Percentiles rank a stretch among this genome's conserved stretches.
These are phyloP conservation scores for Nestor notabilis DNA, from an alignment of 2,113 vertebrate genomes.

Conservation along the genomic window DNA sequence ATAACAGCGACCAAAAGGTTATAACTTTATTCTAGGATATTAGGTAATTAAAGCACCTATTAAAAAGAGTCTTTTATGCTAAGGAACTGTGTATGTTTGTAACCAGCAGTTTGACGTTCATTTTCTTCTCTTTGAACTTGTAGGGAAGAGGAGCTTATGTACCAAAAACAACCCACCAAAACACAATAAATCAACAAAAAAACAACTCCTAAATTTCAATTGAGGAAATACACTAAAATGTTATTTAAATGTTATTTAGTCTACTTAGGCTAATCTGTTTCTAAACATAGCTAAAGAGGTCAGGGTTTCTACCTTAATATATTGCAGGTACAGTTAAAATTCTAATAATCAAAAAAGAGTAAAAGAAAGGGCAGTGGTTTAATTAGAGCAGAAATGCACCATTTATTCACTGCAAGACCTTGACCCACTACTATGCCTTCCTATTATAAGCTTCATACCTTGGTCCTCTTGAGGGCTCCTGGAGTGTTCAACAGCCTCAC, in stretches of 20 bases:
- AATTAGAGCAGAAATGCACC: conserved; percentile 18
- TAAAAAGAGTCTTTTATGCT: neutral
- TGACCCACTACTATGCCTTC: neutral
- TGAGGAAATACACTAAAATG: neutral
- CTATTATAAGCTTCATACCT: neutral
- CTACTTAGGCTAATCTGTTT: neutral
- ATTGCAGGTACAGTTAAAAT: neutral
- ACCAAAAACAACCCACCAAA: neutral
- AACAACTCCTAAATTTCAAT: neutral
- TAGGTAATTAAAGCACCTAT: conserved; percentile 1
- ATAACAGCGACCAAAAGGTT: neutral
- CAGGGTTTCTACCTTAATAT: neutral
- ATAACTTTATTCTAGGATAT: neutral
- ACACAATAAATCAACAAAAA: no score
- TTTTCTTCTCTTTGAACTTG: neutral
- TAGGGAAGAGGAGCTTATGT: neutral
- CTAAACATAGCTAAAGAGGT: neutral
- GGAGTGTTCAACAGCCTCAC: neutral
- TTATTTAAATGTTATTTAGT: neutral
- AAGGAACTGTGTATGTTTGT: neutral
- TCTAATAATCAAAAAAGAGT: neutral
- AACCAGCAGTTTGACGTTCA: neutral
- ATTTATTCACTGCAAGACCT: neutral
- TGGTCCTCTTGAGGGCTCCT: neutral
- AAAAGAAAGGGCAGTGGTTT: neutral